Percentiles rank a stretch among this genome's conserved stretches.
phyloP scores from a whole-genome alignment of 1,140 invertebrate species.

The Potamilus streckersoni region DNA sequence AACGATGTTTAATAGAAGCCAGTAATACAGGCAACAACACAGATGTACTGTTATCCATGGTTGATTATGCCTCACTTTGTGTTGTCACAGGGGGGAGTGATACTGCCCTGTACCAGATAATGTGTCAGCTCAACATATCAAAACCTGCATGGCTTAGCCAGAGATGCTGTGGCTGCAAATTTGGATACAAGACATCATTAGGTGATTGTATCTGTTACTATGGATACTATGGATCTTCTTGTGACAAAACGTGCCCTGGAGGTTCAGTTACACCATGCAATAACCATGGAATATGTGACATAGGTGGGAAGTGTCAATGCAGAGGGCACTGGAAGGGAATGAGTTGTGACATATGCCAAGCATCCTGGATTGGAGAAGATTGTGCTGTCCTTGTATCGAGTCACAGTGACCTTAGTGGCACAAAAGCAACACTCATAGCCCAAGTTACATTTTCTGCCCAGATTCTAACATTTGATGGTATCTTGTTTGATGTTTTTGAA shows the following conservation, averaged over 20 bases:
- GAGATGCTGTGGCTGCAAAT: conserved; percentile 35
- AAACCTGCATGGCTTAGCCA: conserved; percentile 34
- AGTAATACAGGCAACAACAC: conserved; percentile 20
- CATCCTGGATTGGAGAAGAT: conserved; percentile 37
- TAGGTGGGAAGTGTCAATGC: conserved; percentile 37
- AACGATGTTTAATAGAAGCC: conserved; percentile 24
- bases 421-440: conserved; percentile 14
- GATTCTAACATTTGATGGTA: conserved; percentile 36
- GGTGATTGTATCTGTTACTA: conserved; percentile 37
- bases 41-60: conserved; percentile 30
- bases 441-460: conserved; percentile 32
- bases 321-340: conserved; percentile 33
- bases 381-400: conserved; percentile 32
- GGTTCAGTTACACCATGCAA: conserved; percentile 35
- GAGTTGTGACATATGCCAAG: conserved; percentile 31
- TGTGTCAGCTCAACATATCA: conserved; percentile 19
- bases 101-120: conserved; percentile 15
- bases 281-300: conserved; percentile 36
- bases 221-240: conserved; percentile 42
- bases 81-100: conserved; percentile 13
- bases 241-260: conserved; percentile 36
- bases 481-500: conserved; percentile 24
- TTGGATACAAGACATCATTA: conserved; percentile 25
- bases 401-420: conserved; percentile 9
- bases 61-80: conserved; percentile 32